Percentiles rank a stretch among this genome's conserved stretches.
phyloP scores from a whole-genome alignment of 37 sponge, comb jelly and placozoan genomes.

The Chondrosia reniformis region DNA sequence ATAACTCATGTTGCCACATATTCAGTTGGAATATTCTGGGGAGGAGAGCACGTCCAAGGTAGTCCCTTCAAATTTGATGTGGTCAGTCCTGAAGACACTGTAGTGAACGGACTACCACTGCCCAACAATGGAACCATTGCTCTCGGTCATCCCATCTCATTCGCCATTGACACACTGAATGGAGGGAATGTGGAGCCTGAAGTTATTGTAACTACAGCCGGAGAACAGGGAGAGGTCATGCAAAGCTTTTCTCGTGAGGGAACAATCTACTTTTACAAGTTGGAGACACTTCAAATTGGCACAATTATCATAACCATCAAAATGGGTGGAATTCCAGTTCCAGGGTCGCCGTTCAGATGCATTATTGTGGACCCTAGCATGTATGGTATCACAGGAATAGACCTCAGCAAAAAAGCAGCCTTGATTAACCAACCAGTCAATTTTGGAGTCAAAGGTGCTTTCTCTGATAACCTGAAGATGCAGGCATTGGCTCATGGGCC shows the following conservation, averaged over 20 bases:
- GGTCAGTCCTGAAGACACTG: constrained; percentile 38
- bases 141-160: constrained; percentile 60
- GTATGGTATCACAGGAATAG: constrained; percentile 9
- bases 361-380: constrained; percentile 6
- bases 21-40: constrained; percentile 13
- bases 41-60: constrained; percentile 25
- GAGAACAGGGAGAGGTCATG: not conserved
- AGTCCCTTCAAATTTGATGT: constrained; percentile 69
- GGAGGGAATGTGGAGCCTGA: constrained; percentile 38
- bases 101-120: constrained; percentile 52
- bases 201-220: constrained; percentile 16
- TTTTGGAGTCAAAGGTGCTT: constrained; percentile 20
- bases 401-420: not conserved
- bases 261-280: not conserved
- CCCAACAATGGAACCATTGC: constrained; percentile 38
- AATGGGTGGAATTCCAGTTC: not conserved
- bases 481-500: constrained; percentile 29
- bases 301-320: not conserved
- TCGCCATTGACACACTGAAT: constrained; percentile 46
- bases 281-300: constrained; percentile 14
- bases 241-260: not conserved
- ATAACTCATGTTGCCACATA: constrained; percentile 9
- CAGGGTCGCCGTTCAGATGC: constrained; percentile 20
- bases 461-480: constrained; percentile 16
- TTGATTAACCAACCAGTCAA: constrained; percentile 1